Evolutionary conservation across 2,113 vertebrate species (phyloP).

Genomic region (Bos indicus): DNA sequence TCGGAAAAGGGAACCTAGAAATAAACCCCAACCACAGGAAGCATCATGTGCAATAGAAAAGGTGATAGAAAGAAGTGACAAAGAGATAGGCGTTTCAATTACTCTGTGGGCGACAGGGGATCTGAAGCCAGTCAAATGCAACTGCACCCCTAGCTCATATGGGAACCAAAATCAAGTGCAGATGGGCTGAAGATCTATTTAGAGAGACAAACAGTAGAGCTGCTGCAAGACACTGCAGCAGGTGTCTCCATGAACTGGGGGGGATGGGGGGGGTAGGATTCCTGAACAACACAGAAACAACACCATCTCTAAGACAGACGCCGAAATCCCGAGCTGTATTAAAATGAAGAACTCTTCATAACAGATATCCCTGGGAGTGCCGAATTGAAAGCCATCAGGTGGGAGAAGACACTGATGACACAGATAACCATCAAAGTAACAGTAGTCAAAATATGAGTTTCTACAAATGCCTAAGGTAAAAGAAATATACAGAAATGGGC

Average conservation of each 20-base stretch:
- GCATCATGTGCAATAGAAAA: neutral
- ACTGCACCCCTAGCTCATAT: neutral
- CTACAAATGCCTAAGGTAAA: no score
- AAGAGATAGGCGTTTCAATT: neutral
- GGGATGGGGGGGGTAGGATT: neutral
- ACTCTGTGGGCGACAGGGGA: neutral
- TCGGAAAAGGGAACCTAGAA: neutral
- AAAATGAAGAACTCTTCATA: no score
- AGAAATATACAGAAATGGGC: neutral
- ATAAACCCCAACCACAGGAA: neutral
- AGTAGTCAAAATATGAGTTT: no score
- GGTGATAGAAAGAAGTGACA: neutral
- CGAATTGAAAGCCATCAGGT: no score
- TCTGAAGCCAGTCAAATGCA: neutral
- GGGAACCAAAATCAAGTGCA: neutral
- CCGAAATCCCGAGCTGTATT: no score
- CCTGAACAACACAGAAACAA: neutral
- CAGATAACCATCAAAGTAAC: no score
- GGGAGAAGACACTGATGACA: no score
- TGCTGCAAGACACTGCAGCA: neutral
- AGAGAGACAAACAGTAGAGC: neutral
- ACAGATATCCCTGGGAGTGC: no score
- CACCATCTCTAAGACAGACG: neutral
- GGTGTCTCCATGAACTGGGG: neutral
- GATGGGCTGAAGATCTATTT: neutral